Evolutionary conservation across 2,888 invertebrate species (phyloP).

Genomic region (Phlogophora meticulosa): DNA sequence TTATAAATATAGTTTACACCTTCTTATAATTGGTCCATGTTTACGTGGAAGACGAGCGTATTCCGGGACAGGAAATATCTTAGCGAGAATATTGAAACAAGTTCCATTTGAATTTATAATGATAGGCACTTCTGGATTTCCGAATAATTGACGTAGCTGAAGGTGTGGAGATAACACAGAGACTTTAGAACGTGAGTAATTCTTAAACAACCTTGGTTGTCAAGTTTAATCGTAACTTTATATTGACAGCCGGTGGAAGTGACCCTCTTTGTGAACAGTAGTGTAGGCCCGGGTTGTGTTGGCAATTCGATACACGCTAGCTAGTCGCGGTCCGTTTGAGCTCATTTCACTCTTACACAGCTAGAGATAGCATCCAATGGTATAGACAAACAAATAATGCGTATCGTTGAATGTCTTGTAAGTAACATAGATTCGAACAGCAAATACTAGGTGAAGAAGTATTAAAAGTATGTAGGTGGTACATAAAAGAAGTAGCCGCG

Average conservation of each 20-base stretch:
- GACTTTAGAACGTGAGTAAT: slow-evolving; percentile 40
- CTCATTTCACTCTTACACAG: slow-evolving; percentile 48
- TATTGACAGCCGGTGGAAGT: slow-evolving; percentile 51
- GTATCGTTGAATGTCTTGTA: slow-evolving; percentile 22
- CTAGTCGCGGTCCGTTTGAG: slow-evolving; percentile 37
- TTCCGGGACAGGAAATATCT: slow-evolving; percentile 24
- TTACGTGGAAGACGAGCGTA: slow-evolving; percentile 42
- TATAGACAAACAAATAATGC: slow-evolving; percentile 22
- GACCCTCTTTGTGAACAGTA: slow-evolving; percentile 41
- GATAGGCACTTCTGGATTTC: slow-evolving; percentile 9
- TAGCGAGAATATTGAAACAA: slow-evolving; percentile 12
- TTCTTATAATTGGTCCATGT: slow-evolving; percentile 40
- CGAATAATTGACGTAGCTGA: slow-evolving; percentile 14
- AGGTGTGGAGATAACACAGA: slow-evolving; percentile 10
- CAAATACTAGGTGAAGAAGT: slow-evolving; percentile 64
- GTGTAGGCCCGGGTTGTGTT: slow-evolving; percentile 45
- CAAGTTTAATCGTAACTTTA: slow-evolving; percentile 43
- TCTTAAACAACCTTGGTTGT: slow-evolving; percentile 18
- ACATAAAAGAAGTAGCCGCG: slow-evolving; percentile 53
- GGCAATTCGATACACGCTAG: slow-evolving; percentile 63
- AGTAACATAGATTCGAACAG: slow-evolving; percentile 40
- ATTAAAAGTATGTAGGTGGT: slow-evolving; percentile 65
- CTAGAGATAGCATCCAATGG: slow-evolving; percentile 24
- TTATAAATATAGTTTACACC: slow-evolving; percentile 53
- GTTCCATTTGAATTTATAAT: slow-evolving; percentile 17